Percentiles rank a stretch among this genome's conserved stretches.
Evolutionary conservation across 2,113 vertebrate species (phyloP).

Genomic region (Eulemur macaco): DNA sequence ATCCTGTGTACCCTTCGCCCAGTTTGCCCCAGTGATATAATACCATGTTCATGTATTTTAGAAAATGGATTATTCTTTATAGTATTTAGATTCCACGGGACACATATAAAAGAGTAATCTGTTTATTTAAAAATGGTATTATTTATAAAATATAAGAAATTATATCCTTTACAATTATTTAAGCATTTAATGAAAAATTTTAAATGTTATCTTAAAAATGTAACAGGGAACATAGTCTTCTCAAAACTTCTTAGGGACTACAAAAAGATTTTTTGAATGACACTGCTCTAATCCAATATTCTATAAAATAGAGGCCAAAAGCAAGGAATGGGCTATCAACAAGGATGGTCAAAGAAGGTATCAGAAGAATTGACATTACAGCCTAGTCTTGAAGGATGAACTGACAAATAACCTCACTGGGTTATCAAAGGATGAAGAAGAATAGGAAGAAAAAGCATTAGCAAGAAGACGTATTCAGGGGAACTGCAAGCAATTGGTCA

Average conservation of each 20-base stretch:
- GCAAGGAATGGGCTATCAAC: background rate
- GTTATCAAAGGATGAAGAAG: background rate
- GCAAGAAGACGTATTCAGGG: background rate
- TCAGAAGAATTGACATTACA: background rate
- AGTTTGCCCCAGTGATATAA: background rate
- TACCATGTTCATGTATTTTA: background rate
- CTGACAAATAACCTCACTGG: background rate
- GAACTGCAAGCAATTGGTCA: background rate
- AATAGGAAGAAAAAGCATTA: background rate
- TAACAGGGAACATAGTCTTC: background rate
- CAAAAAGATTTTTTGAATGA: background rate
- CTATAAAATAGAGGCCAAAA: background rate
- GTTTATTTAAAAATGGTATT: background rate
- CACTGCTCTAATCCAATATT: background rate
- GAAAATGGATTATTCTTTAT: background rate
- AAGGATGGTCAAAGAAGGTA: background rate
- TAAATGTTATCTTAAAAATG: background rate
- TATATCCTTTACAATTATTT: background rate
- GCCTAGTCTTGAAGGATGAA: background rate
- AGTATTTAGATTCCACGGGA: background rate
- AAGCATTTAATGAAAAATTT: constrained; percentile 5
- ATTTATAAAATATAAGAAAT: constrained; percentile 34
- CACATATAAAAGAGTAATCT: background rate
- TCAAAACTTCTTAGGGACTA: background rate
- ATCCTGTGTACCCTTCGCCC: background rate